A percentile compares a stretch with the other conserved stretches of the same genome.
Conservation (phyloP, 2,888 invertebrate species). For the Nemurella pictetii region DNA sequence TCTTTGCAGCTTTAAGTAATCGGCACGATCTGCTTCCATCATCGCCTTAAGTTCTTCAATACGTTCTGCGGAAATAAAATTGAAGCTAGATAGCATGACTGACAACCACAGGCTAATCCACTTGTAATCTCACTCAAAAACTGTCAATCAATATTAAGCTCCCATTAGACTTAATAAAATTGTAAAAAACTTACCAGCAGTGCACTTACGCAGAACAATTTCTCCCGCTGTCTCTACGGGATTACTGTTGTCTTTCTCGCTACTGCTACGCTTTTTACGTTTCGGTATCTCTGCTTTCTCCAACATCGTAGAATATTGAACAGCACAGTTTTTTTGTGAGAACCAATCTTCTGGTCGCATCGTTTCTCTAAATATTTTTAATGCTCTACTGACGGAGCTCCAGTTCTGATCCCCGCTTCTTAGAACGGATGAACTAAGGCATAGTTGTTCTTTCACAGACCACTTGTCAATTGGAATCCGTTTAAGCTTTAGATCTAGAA, state of each 20-base stretch:
- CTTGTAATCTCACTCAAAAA: not conserved
- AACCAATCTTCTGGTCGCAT: slow-evolving; percentile 84
- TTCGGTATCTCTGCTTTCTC: slow-evolving; percentile 84
- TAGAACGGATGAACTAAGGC: slow-evolving; percentile 82
- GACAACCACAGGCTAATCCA: no score
- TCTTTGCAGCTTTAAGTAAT: slow-evolving; percentile 72
- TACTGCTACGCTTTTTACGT: slow-evolving; percentile 67
- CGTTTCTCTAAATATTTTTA: slow-evolving; percentile 76
- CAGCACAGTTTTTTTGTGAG: slow-evolving; percentile 86
- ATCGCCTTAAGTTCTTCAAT: slow-evolving; percentile 74
- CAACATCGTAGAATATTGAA: slow-evolving; percentile 81
- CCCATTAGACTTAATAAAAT: not conserved
- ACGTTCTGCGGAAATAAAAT: slow-evolving; percentile 58
- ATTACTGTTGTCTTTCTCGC: slow-evolving; percentile 57
- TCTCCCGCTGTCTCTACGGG: slow-evolving; percentile 73
- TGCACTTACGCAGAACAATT: slow-evolving; percentile 74
- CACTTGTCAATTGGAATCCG: slow-evolving; percentile 79
- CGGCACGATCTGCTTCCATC: slow-evolving; percentile 70
- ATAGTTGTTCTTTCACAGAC: slow-evolving; percentile 82
- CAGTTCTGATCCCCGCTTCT: slow-evolving; percentile 87
- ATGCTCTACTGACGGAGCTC: slow-evolving; percentile 81
- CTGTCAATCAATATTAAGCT: not conserved
- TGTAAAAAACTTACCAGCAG: slow-evolving; percentile 52
- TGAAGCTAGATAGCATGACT: no score
- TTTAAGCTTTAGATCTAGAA: slow-evolving; percentile 59